Conservation (phyloP, 2,797 vertebrate genomes). For the Pyrrhura leucotis region DNA sequence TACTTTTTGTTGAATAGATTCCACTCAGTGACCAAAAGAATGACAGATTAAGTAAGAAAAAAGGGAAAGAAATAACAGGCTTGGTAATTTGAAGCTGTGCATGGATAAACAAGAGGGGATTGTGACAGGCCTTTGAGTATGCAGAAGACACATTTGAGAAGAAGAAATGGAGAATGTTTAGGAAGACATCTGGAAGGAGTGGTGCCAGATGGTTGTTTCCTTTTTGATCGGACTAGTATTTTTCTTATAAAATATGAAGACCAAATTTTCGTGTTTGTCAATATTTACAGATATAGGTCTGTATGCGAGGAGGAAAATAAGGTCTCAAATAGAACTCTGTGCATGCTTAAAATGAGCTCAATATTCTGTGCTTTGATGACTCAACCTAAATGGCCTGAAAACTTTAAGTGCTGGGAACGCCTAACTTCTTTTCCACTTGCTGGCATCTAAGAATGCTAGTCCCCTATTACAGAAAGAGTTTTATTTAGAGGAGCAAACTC, state of each 20-base stretch:
- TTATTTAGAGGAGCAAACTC: neutral
- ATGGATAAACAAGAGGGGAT: neutral
- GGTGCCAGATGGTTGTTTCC: neutral
- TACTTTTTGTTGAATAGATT: neutral
- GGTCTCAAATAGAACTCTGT: neutral
- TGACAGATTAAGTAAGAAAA: neutral
- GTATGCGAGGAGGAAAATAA: neutral
- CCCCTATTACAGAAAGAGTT: neutral
- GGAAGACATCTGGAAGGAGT: conserved; percentile 3
- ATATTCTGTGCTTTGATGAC: conserved; percentile 32
- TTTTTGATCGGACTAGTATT: neutral
- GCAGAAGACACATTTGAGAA: neutral
- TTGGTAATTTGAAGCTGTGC: neutral
- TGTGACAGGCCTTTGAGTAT: neutral
- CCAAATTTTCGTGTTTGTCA: conserved; percentile 18
- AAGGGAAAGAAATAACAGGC: neutral
- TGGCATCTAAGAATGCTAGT: neutral
- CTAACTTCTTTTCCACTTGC: neutral
- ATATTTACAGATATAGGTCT: conserved; percentile 5
- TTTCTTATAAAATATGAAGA: conserved; percentile 13
- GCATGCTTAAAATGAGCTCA: conserved; percentile 10
- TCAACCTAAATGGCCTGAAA: neutral
- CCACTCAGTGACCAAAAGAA: neutral
- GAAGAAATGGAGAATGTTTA: neutral
- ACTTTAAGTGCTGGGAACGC: neutral